These are phyloP conservation scores for Psettodes erumei DNA, from an alignment of 2,113 vertebrate species.

Conservation along the genomic window DNA sequence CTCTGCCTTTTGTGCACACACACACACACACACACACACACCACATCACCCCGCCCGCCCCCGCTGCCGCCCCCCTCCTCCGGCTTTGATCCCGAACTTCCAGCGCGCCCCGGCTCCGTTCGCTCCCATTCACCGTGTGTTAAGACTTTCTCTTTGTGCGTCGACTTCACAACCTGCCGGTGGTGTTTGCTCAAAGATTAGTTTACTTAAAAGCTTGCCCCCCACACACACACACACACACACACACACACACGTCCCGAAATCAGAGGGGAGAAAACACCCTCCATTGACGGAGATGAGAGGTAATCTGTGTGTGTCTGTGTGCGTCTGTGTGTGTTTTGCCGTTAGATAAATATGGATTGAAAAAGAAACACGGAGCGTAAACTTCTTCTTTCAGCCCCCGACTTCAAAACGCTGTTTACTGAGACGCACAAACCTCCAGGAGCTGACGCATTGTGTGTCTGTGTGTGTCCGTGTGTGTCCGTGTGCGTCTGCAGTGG, in stretches of 20 bases:
- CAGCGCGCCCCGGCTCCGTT: slow-evolving; percentile 74
- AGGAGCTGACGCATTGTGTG: slow-evolving; percentile 9
- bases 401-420: slow-evolving; percentile 63
- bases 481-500: no score
- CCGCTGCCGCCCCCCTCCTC: no score
- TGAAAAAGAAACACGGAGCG: slow-evolving; percentile 50
- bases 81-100: slow-evolving; percentile 83
- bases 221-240: no score
- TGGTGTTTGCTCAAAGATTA: slow-evolving; percentile 83
- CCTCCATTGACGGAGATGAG: slow-evolving; percentile 70
- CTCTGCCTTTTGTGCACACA: slow-evolving; percentile 82
- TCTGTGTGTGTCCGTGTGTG: no score
- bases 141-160: slow-evolving; percentile 77
- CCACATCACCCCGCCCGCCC: no score
- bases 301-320: slow-evolving; percentile 71
- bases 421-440: slow-evolving; percentile 56
- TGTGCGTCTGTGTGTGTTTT: slow-evolving; percentile 21
- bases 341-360: slow-evolving; percentile 67
- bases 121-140: slow-evolving; percentile 73
- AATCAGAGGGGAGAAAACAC: slow-evolving; percentile 67
- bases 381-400: slow-evolving; percentile 59
- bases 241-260: no score
- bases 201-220: slow-evolving; percentile 85
- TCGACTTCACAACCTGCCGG: slow-evolving; percentile 77
- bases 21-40: no score